Conservation (phyloP, 2,888 invertebrate genomes). For the Pseudoips prasinana region DNA sequence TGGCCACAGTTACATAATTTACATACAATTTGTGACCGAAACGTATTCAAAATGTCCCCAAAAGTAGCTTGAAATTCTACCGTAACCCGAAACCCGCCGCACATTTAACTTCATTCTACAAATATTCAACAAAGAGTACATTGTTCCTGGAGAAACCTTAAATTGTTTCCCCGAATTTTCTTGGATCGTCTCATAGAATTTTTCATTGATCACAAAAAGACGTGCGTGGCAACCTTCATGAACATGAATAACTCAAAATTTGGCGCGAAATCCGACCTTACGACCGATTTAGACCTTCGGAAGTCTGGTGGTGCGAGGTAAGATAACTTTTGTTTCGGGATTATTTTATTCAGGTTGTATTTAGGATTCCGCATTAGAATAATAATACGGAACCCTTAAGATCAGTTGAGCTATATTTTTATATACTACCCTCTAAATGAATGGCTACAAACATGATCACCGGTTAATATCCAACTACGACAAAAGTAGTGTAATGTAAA, state of each 20-base stretch:
- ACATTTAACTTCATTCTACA: conserved; percentile 18
- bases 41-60: conserved; percentile 10
- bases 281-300: conserved; percentile 16
- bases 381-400: no score
- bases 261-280: conserved; percentile 20
- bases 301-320: no score
- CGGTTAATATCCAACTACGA: no score
- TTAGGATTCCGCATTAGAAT: no score
- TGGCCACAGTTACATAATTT: no score
- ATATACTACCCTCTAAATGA: no score
- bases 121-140: conserved; percentile 30
- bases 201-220: conserved; percentile 25
- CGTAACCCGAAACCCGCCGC: conserved; percentile 5
- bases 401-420: no score
- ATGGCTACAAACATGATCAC: no score
- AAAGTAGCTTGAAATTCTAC: conserved; percentile 16
- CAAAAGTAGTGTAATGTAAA: no score
- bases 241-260: conserved; percentile 32
- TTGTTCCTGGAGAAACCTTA: conserved; percentile 19
- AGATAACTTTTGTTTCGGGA: no score
- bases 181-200: conserved; percentile 21
- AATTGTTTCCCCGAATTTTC: conserved; percentile 23
- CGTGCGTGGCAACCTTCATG: conserved; percentile 5
- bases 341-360: no score
- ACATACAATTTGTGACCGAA: background rate